phyloP scores from a whole-genome alignment of 2,113 vertebrate genomes.

The Taxidea taxus region DNA sequence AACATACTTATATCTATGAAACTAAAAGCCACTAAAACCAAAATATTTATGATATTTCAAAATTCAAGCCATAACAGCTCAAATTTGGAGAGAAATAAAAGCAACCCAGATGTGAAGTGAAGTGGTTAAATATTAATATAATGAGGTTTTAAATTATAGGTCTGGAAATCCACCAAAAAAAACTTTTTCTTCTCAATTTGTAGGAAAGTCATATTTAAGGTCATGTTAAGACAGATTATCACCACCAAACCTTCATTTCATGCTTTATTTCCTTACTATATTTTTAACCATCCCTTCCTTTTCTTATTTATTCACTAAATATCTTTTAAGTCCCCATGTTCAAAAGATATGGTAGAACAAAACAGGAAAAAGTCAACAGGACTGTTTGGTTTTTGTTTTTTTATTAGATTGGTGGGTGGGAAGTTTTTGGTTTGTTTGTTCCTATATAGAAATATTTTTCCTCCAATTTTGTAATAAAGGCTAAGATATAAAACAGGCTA shows the following conservation, averaged over 20 bases:
- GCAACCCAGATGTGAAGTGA: neutral
- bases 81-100: slow-evolving; percentile 16
- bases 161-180: neutral
- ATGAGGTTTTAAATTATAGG: neutral
- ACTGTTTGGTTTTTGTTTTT: neutral
- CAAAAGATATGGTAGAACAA: neutral
- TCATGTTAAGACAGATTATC: neutral
- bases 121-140: slow-evolving; percentile 42
- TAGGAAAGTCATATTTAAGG: neutral
- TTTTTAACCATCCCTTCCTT: neutral
- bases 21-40: slow-evolving; percentile 40
- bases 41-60: slow-evolving; percentile 39
- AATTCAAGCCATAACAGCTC: slow-evolving; percentile 8
- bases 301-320: slow-evolving; percentile 20
- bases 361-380: neutral
- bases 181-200: neutral
- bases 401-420: neutral
- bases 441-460: neutral
- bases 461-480: neutral
- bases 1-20: slow-evolving; percentile 3
- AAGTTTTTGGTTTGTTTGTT: neutral
- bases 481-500: neutral
- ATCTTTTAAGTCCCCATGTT: neutral
- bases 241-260: neutral
- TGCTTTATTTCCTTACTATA: neutral